Conservation (phyloP, 2,888 invertebrate species). For the Caenorhabditis angaria region DNA sequence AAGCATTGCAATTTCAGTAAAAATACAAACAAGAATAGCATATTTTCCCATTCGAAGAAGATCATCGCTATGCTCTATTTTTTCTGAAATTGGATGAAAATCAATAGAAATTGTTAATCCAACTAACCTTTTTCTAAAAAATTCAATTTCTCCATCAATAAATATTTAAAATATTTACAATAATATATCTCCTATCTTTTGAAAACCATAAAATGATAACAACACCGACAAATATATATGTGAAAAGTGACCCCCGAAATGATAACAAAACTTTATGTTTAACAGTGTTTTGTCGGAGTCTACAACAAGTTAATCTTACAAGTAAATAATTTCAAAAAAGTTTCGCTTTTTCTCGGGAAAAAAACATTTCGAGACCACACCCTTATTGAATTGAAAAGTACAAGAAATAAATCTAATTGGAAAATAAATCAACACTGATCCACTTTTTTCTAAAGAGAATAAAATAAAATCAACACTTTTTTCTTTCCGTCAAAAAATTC, state of each 20-base stretch:
- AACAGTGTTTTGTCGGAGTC: no score
- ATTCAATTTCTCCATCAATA: background rate
- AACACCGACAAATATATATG: no score
- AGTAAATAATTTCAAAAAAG: no score
- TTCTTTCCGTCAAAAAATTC: background rate
- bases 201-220: background rate
- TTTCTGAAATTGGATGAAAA: background rate
- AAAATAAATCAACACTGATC: no score
- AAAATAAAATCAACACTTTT: background rate
- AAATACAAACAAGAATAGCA: constrained; percentile 29
- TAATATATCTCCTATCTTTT: background rate
- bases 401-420: no score
- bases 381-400: no score
- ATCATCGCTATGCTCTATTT: constrained; percentile 29
- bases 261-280: no score
- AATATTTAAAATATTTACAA: background rate
- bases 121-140: background rate
- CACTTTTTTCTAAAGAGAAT: no score
- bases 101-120: background rate
- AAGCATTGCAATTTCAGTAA: constrained; percentile 39
- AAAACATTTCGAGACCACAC: no score
- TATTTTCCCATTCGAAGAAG: constrained; percentile 35
- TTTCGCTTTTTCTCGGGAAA: no score
- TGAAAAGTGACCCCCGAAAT: no score
- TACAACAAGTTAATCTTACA: no score